A percentile compares a stretch with the other conserved stretches of the same genome.
Evolutionary conservation across 2,888 invertebrate genomes (phyloP).

Genomic region (Drosophila dives): DNA sequence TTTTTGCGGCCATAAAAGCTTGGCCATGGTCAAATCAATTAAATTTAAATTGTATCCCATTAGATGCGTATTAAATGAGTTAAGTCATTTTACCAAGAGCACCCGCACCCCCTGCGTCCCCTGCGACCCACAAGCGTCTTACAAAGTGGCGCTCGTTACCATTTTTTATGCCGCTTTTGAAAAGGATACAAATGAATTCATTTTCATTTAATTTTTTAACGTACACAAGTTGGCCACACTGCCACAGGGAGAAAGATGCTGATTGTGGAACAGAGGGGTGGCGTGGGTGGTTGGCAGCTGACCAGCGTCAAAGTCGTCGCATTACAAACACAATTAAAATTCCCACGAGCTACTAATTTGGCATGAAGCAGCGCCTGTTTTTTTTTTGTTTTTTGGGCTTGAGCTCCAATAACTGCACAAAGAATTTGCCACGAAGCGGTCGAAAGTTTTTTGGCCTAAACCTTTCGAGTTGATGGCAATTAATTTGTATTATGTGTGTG

Average conservation of each 20-base stretch:
- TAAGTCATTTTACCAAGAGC: conserved; percentile 64
- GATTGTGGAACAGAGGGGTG: neutral
- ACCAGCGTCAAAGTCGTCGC: conserved; percentile 57
- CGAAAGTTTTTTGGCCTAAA: conserved; percentile 55
- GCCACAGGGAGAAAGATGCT: conserved; percentile 1
- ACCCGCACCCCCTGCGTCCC: neutral
- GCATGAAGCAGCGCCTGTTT: conserved; percentile 51
- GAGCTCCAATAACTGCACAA: conserved; percentile 25
- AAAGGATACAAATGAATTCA: conserved; percentile 78
- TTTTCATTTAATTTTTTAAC: conserved; percentile 77
- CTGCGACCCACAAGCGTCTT: conserved; percentile 15
- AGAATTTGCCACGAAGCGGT: conserved; percentile 28
- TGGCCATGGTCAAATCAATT: conserved; percentile 73
- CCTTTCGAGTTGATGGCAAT: conserved; percentile 68
- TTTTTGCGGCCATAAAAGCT: conserved; percentile 70
- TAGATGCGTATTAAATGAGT: conserved; percentile 79
- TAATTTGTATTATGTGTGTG: conserved; percentile 74
- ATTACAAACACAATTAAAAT: conserved; percentile 77
- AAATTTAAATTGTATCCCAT: conserved; percentile 81
- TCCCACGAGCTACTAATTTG: conserved; percentile 80
- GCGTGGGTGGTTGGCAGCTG: conserved; percentile 10
- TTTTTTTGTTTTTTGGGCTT: neutral
- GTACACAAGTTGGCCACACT: conserved; percentile 51
- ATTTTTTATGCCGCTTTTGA: conserved; percentile 68
- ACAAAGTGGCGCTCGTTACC: conserved; percentile 66